Conservation (phyloP, 2,888 invertebrate species). For the Empis livida region DNA sequence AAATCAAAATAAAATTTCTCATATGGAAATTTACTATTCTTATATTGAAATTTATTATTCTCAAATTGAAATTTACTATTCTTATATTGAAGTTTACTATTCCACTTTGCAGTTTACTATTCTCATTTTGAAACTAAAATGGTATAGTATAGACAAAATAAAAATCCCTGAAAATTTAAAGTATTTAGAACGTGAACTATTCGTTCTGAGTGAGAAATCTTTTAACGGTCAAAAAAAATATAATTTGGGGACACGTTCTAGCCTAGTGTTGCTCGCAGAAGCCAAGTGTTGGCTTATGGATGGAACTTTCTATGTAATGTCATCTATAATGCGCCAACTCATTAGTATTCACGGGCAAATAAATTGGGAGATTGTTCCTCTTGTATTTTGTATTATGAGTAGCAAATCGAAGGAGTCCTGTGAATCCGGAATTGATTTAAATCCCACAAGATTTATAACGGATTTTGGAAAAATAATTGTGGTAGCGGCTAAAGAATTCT, state of each 20-base stretch:
- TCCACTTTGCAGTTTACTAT: too few relatives aligned
- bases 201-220: conserved; percentile 1
- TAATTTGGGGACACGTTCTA: conserved; percentile 4
- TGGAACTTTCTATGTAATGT: conserved; percentile 6
- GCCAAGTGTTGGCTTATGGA: conserved; percentile 5
- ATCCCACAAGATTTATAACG: neutral
- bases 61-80: too few relatives aligned
- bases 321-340: conserved; percentile 3
- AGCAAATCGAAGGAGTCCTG: conserved; percentile 2
- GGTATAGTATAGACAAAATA: conserved; percentile 1
- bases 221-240: conserved; percentile 4
- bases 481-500: conserved; percentile 1
- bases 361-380: conserved; percentile 2
- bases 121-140: too few relatives aligned
- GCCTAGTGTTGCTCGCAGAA: conserved; percentile 4
- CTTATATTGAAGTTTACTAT: too few relatives aligned
- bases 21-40: too few relatives aligned
- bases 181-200: conserved; percentile 3
- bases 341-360: conserved; percentile 4
- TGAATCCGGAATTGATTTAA: neutral
- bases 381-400: conserved; percentile 5
- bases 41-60: too few relatives aligned
- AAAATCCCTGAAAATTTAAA: conserved; percentile 2
- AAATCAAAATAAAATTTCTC: too few relatives aligned
- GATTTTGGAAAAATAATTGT: neutral